Evolutionary conservation across 1,140 invertebrate species (phyloP), one percentile per base, ranked within the genome.

Genomic region (Sinonovacula constricta): DNA sequence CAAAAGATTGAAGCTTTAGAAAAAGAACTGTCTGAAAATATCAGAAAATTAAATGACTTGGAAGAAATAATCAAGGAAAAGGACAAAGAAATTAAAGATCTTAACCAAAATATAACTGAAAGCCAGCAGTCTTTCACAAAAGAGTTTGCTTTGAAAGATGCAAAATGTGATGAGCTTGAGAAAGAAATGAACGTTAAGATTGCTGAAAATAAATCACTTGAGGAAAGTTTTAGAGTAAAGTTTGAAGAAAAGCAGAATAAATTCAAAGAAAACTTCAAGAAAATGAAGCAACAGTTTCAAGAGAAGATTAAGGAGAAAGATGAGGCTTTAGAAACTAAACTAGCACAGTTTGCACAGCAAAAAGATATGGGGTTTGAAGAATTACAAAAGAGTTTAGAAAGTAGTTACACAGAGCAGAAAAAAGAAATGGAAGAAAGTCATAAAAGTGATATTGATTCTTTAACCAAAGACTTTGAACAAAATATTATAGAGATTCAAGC

Each of bases 251-350:
- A 83, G 63, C 82, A 86, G 59, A 74, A 59, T n/a, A 79, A 84
- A 66, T 84, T 74, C 57, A 88, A 88, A 66, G 86, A 88, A 24
- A 82, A 74, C 22, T 71, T 86, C 79, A 74, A 76, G 18, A 86
- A 85, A 77, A 66, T 88, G 31, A 88, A 85, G 72, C 84, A 89
- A 62, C 81, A 85, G 63, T 88, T 86, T 83, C 83, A 88, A 75
- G 84, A 87, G n/a, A 87, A 86, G 54, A 18, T 90, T 26, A 80
- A 83, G 33, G 81, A 86, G 49, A 87, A 87, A 86, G 83, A 90
- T 71, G 80, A 78, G 68, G 80, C 83, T 14, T 87, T 83, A 82
- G 83, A 86, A 75, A 70, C 71, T n/a, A 81, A 81, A 18, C 54
- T 88, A 31, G 71, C 81, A 36, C 83, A 88, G 2, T 53, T 87